Evolutionary conservation across 2,797 vertebrate species (phyloP).

Genomic region (Urocyon cinereoargenteus): DNA sequence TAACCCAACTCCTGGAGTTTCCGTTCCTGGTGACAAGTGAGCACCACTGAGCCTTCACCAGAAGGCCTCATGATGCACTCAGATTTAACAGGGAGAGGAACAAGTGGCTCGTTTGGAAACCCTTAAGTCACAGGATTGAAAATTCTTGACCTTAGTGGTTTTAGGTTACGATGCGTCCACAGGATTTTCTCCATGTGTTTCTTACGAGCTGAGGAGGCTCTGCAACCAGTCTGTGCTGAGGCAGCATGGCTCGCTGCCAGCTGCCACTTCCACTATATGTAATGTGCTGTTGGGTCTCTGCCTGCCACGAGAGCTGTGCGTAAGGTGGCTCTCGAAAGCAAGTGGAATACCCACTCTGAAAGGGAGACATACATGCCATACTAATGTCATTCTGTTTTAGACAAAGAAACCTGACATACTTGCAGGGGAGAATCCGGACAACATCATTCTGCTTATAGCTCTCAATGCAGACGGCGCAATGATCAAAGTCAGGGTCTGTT

Average conservation of each 20-base stretch:
- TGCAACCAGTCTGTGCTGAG: not conserved
- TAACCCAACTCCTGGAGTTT: not conserved
- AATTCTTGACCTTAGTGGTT: not conserved
- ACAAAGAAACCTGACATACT: slow-evolving; percentile 90
- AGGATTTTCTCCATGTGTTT: not conserved
- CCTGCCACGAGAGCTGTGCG: not conserved
- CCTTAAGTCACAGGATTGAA: slow-evolving; percentile 21
- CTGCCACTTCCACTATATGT: not conserved
- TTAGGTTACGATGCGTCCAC: not conserved
- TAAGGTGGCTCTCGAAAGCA: slow-evolving; percentile 17
- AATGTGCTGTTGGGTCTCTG: rapidly evolving
- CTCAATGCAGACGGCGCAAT: slow-evolving; percentile 98
- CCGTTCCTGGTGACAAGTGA: not conserved
- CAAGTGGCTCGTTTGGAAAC: not conserved
- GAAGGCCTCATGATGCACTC: not conserved
- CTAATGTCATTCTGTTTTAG: not conserved
- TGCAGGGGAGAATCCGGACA: slow-evolving; percentile 98
- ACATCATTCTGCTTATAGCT: slow-evolving; percentile 98
- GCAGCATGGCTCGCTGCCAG: not conserved
- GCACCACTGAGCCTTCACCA: rapidly evolving
- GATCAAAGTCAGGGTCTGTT: slow-evolving; percentile 98
- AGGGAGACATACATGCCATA: not conserved
- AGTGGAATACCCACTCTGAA: not conserved
- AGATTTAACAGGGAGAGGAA: not conserved
- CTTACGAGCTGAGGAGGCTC: not conserved